Evolutionary conservation across 23 tunicate species (phyloP).

Genomic region (Ascidia mentula): DNA sequence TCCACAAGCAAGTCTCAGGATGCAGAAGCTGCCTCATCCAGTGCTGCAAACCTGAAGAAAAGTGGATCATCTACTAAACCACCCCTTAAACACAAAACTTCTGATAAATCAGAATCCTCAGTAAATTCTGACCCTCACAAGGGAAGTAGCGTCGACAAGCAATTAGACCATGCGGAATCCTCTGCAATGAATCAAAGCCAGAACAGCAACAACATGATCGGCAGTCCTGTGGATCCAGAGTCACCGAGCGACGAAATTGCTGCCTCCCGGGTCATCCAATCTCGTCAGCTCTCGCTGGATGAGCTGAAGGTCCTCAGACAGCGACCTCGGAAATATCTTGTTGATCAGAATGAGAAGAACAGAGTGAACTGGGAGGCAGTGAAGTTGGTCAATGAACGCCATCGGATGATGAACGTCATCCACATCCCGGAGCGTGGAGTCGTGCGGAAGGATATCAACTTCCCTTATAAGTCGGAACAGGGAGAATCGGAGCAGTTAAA

Average conservation of each 20-base stretch:
- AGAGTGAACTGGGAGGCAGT: not conserved
- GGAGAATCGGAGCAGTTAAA: not conserved
- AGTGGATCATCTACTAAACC: not conserved
- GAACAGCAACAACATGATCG: not conserved
- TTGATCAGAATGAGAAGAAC: no score
- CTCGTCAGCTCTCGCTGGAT: not conserved
- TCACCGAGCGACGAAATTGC: not conserved
- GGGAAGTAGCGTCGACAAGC: not conserved
- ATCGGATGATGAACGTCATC: no score
- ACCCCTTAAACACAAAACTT: not conserved
- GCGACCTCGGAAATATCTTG: not conserved
- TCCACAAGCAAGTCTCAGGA: not conserved
- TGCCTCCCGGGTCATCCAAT: not conserved
- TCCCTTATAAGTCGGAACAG: no score
- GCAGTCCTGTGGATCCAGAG: not conserved
- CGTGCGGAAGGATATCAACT: no score
- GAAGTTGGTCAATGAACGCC: no score
- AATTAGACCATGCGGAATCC: no score
- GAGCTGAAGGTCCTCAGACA: not conserved
- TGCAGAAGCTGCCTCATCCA: not conserved
- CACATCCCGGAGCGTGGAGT: no score
- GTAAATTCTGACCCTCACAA: not conserved
- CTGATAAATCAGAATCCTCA: not conserved
- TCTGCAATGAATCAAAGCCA: not conserved
- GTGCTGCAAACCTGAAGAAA: not conserved